Conservation (phyloP, 2,797 vertebrate species). For the Mormyrops attenuatus region DNA sequence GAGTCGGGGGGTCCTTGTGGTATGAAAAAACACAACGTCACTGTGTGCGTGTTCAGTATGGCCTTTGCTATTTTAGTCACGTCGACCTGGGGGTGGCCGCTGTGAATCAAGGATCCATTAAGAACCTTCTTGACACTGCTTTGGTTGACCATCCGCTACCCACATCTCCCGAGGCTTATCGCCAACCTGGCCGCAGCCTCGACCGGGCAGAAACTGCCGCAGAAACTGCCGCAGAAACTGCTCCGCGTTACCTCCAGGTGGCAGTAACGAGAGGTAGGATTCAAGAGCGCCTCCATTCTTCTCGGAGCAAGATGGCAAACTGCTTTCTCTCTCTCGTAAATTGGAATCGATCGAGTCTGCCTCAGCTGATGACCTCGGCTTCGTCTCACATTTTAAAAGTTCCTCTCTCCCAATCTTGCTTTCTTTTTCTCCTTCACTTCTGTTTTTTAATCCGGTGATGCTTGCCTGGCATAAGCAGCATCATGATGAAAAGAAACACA, state of each 20-base stretch:
- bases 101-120: slow-evolving; percentile 1
- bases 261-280: background rate
- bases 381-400: background rate
- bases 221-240: background rate
- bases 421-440: background rate
- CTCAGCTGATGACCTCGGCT: background rate
- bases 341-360: slow-evolving; percentile 9
- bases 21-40: background rate
- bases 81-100: background rate
- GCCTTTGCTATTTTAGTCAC: background rate
- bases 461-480: background rate
- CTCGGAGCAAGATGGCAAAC: background rate
- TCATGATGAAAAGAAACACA: background rate
- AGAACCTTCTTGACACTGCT: background rate
- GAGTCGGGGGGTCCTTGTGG: background rate
- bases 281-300: background rate
- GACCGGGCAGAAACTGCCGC: background rate
- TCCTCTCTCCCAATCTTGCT: background rate
- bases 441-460: background rate
- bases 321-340: background rate
- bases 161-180: background rate
- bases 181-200: background rate
- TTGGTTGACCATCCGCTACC: background rate
- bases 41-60: background rate
- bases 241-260: background rate